A percentile compares a stretch with the other conserved stretches of the same genome.
Conservation (phyloP, 2,888 invertebrate genomes). For the Hymenopus coronatus region DNA sequence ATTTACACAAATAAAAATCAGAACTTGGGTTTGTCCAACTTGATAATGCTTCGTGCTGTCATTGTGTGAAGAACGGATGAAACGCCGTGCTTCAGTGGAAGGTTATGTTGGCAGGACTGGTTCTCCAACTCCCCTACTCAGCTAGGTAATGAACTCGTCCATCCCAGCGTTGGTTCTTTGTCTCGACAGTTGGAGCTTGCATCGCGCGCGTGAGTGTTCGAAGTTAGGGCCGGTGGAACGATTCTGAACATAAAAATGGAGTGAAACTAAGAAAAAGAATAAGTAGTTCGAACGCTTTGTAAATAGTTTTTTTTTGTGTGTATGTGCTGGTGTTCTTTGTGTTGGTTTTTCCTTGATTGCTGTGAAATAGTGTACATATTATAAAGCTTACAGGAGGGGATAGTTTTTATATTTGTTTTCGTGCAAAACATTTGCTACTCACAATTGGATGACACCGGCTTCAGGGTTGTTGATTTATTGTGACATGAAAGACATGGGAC, state of each 20-base stretch:
- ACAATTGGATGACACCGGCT: constrained; percentile 27
- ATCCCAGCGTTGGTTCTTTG: constrained; percentile 32
- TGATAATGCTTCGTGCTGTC: no score
- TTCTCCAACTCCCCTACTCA: constrained; percentile 11
- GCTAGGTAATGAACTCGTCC: constrained; percentile 23
- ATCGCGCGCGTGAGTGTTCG: constrained; percentile 21
- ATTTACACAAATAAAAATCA: no score
- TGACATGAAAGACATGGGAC: constrained; percentile 78
- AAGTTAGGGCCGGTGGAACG: constrained; percentile 21
- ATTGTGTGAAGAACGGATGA: background rate
- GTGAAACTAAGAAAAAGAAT: constrained; percentile 21
- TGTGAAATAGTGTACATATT: constrained; percentile 17
- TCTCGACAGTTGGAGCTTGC: constrained; percentile 25
- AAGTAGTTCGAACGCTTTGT: constrained; percentile 28
- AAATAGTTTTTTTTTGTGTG: constrained; percentile 29
- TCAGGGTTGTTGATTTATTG: constrained; percentile 38
- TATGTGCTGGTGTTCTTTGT: constrained; percentile 24
- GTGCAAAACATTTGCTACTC: constrained; percentile 3
- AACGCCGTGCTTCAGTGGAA: background rate
- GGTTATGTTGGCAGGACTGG: constrained; percentile 9
- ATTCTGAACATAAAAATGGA: constrained; percentile 25
- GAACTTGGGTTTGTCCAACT: no score
- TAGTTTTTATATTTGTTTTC: background rate
- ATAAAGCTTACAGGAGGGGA: background rate
- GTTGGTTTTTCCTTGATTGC: constrained; percentile 9